Base-by-base conservation (phyloP, 2,888 invertebrate genomes). In the Iphiclides podalirius region DNA sequence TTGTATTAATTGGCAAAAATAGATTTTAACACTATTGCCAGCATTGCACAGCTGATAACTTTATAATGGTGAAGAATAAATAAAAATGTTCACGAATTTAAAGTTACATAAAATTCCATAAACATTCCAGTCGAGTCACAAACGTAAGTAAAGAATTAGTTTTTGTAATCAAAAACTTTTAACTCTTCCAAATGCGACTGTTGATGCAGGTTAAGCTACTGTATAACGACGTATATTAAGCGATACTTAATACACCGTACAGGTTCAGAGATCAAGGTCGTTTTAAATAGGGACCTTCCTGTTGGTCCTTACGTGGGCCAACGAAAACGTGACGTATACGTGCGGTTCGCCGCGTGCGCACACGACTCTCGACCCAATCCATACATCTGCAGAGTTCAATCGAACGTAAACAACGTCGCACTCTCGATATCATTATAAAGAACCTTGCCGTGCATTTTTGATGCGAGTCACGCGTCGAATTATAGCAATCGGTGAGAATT, bases 211-310 rank as follows among this genome's bases (percentile, higher is more conserved):
- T n/a, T n/a, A n/a, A n/a, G n/a, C n/a, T n/a, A n/a, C n/a, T n/a
- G n/a, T n/a, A n/a, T n/a, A n/a, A n/a, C n/a, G n/a, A n/a, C n/a
- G n/a, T n/a, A n/a, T 28, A 28, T n/a, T n/a, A 39, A 40, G 28
- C 12, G 36, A 36, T 36, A 26, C 4, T 16, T 16, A n/a, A 41
- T 39, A 39, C 37, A 42, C 8, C 11, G 20, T 37, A 56, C 50
- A 39, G 26, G 55, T 55, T 56, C 54, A 52, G 52, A 60, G 63
- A 67, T 66, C 64, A 67, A 64, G 64, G 64, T 52, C 65, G 38
- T 35, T 41, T 47, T 60, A 71, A 83, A 82, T 79, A 68, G 72
- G 73, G 72, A 53, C 66, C 79, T 81, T 85, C 84, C 85, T 84
- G 84, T 79, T 79, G 77, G 67, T 79, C 79, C 77, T 77, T 73